A percentile compares a stretch with the other conserved stretches of the same genome.
These are phyloP conservation scores for Uria aalge DNA, from an alignment of 2,113 vertebrate genomes.

Conservation along the genomic window DNA sequence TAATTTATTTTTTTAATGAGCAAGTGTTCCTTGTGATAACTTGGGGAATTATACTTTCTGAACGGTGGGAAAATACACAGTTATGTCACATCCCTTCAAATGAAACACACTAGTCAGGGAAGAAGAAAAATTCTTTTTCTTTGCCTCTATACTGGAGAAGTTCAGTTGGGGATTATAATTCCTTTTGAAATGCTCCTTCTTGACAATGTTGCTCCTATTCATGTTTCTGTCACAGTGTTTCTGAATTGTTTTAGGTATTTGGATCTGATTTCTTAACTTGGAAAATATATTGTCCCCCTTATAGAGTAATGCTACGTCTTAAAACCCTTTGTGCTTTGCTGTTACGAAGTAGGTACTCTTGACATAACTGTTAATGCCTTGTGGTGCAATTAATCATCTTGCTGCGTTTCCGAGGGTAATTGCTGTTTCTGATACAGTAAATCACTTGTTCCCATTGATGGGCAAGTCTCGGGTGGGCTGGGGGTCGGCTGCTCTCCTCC, in stretches of 20 bases:
- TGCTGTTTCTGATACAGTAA: neutral
- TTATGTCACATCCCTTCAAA: neutral
- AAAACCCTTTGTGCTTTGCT: neutral
- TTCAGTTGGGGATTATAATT: neutral
- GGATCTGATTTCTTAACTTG: neutral
- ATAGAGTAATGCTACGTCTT: rapidly evolving
- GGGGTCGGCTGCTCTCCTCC: neutral
- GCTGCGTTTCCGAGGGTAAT: neutral
- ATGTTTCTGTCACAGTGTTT: neutral
- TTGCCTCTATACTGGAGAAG: neutral
- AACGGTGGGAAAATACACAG: slow-evolving; percentile 28
- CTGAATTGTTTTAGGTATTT: neutral
- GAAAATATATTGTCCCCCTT: neutral
- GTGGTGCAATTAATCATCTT: neutral
- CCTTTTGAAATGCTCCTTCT: neutral
- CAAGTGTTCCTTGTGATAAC: slow-evolving; percentile 10
- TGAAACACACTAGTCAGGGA: neutral
- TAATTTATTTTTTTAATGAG: neutral
- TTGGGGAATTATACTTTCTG: slow-evolving; percentile 1
- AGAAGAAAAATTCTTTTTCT: neutral
- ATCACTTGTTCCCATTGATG: neutral
- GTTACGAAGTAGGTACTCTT: neutral
- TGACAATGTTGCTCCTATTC: neutral
- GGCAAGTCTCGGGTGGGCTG: neutral
- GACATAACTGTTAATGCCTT: neutral